Evolutionary conservation across 2,797 vertebrate species (phyloP), one percentile per base, ranked within the genome.

Genomic region (Enteromius trimaculatus): DNA sequence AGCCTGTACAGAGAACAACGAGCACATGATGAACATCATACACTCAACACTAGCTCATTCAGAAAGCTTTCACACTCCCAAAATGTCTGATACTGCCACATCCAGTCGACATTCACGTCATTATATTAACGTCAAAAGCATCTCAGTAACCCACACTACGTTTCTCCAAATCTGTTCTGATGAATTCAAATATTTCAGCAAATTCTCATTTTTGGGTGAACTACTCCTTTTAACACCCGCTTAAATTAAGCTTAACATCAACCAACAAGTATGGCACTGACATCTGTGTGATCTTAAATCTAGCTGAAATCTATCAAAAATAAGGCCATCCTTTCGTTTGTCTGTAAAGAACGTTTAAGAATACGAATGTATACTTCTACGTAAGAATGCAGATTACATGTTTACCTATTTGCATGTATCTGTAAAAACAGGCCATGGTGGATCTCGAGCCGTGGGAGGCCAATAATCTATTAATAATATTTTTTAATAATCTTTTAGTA

Each of bases 1-100:
- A 89, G 83, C 47, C 49, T 81, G 81, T 82, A 26, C 34, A 29
- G 53, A 65, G 34, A 66, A 76, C 53, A 82, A 77, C 21, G 21
- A 42, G 29, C 2, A n/a, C 17, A 53, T 14, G 19, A 74, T 53
- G 10, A 29, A n/a, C 14, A 3, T 49, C 58, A 66, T 1, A 72
- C 37, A 72, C 13, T 4, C 31, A 2, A 31, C 71, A 34, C 26
- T 70, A 23, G 4, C 3, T 23, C n/a, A 60, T 14, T 26, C 11
- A 29, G n/a, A 60, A 60, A 60, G 23, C 11, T 4, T 26, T 60
- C n/a, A 60, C 55, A 26, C 10, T 60, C n/a, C 19, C 6, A n/a
- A n/a, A 4, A 5, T 1, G 34, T n/a, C 34, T 6, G 65, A 39
- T 9, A 17, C 16, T 8, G 7, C 29, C 29, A 17, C 16, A 65